Base-by-base conservation (phyloP, 2,797 vertebrate species). In the Eremophila alpestris region DNA sequence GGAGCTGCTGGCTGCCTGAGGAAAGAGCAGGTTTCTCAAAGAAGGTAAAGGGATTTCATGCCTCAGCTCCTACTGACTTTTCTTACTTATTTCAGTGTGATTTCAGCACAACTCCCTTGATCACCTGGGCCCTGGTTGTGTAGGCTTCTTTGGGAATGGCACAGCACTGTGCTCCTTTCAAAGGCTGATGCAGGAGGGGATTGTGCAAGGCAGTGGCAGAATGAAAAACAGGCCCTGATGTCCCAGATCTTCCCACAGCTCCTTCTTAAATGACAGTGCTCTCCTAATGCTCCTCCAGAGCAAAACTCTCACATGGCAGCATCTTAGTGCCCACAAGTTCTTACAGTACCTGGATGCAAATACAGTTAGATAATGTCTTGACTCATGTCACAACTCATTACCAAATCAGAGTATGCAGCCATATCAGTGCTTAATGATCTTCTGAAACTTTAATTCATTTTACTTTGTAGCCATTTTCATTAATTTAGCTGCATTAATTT, bases 401-500 rank as follows among this genome's bases (percentile, higher is more conserved):
- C 52, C 38, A 62, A 90, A 63, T 60, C 59, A 60, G 67, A 77
- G 46, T 83, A 38, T 65, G 36, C 67, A 87, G 85, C 56, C 70
- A 1, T 90, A 84, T 64, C 80, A 84, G 32, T 89, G 71, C 74
- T 89, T 87, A 54, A 87, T 58, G 87, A 59, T 87, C 84, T 91
- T 71, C 86, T 89, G 77, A 95, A 94, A 74, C 64, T 77, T 89
- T 77, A 67, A 62, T 94, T 84, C 80, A 29, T 94, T 90, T 90
- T 49, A 51, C n/a, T 82, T 30, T 48, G 9, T 71, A 74, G 59
- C n/a, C 41, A 36, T 95, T 94, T 76, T 79, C 70, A 74, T 84
- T 94, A 93, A 93, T 87, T 87, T 86, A 91, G 60, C 71, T 87
- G 68, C 38, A 84, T 95, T 93, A 77, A 89, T 84, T 94, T 93